A percentile compares a stretch with the other conserved stretches of the same genome.
These are phyloP conservation scores for Hydrozoanthus gracilis DNA, from an alignment of 92 coral and sea anemone species.

Conservation along the genomic window DNA sequence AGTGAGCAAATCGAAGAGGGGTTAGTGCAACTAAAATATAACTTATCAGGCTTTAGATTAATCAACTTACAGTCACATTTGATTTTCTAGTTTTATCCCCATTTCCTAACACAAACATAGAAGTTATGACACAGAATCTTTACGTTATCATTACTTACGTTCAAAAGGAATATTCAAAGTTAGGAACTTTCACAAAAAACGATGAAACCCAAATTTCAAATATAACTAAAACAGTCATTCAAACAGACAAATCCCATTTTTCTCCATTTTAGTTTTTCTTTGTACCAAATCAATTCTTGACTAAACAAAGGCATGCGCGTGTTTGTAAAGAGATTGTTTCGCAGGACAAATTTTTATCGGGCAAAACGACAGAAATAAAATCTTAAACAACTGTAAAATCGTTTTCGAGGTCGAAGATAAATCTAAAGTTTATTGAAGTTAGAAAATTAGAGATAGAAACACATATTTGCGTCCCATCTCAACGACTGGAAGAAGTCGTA, in stretches of 20 bases:
- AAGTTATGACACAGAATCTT: no score
- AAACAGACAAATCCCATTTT: neutral
- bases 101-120: no score
- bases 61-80: no score
- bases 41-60: no score
- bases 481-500: neutral
- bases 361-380: neutral
- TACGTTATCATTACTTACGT: no score
- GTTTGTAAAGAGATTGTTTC: neutral
- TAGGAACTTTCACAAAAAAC: no score
- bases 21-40: no score
- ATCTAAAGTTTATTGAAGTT: neutral
- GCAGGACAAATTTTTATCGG: neutral
- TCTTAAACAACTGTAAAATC: neutral
- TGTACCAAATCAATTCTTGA: neutral
- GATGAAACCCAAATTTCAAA: neutral
- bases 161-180: no score
- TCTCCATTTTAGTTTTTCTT: neutral
- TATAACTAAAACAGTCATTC: neutral
- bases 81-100: no score
- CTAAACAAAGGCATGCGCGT: slow-evolving; percentile 11
- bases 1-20: no score
- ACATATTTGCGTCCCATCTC: neutral
- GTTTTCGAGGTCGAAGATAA: neutral
- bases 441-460: neutral